A percentile compares a stretch with the other conserved stretches of the same genome.
Evolutionary conservation across 2,797 vertebrate genomes (phyloP).

Genomic region (Hozukius guyotensis): DNA sequence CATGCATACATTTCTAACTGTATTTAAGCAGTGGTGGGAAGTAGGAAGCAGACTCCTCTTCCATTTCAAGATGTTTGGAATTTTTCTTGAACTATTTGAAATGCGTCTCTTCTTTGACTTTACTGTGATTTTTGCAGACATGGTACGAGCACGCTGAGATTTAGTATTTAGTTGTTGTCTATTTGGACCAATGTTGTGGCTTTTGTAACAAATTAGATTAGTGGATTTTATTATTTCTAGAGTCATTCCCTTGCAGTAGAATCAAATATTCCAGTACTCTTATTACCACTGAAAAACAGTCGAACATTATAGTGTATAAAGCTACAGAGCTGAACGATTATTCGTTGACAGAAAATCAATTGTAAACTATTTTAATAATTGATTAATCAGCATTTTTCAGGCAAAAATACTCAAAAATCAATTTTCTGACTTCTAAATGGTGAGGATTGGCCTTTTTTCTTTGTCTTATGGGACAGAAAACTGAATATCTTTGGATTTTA

Average conservation of each 20-base stretch:
- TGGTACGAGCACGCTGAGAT: background rate
- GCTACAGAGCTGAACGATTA: background rate
- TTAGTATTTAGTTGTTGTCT: background rate
- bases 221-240: background rate
- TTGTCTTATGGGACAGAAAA: background rate
- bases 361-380: background rate
- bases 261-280: background rate
- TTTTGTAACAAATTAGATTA: background rate
- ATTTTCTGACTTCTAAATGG: no score
- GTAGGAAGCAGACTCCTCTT: background rate
- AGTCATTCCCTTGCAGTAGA: background rate
- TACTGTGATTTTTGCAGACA: background rate
- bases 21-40: background rate
- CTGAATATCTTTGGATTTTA: background rate
- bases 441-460: no score
- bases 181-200: background rate
- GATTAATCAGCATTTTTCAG: no score
- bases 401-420: no score
- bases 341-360: background rate
- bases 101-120: background rate
- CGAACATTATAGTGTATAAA: background rate
- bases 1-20: background rate
- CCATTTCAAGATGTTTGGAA: background rate
- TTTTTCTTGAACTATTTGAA: background rate
- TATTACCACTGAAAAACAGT: background rate